These are phyloP conservation scores for Branchipolynoe longqiensis DNA, from an alignment of 2,888 invertebrate species.

Conservation along the genomic window DNA sequence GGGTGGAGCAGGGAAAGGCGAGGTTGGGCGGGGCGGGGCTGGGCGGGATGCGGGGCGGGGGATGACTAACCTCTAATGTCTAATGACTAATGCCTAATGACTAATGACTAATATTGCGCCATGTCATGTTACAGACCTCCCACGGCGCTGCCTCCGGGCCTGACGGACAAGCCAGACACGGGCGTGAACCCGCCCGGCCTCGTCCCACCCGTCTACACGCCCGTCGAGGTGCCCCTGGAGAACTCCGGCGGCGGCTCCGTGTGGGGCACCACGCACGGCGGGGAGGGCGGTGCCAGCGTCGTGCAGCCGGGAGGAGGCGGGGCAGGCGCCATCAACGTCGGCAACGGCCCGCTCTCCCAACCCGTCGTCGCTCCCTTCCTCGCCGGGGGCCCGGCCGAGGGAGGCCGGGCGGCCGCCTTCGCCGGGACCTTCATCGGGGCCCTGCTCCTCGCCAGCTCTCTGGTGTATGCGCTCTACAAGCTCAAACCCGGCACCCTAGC, in stretches of 20 bases:
- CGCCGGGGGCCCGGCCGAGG: slow-evolving; percentile 69
- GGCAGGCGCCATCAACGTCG: slow-evolving; percentile 62
- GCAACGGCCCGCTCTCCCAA: slow-evolving; percentile 64
- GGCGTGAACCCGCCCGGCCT: not conserved
- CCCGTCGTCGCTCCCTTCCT: slow-evolving; percentile 62
- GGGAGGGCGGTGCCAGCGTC: slow-evolving; percentile 69
- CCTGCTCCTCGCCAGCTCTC: slow-evolving; percentile 66
- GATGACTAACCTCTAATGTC: too few relatives aligned
- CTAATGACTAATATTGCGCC: too few relatives aligned
- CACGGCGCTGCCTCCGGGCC: not conserved
- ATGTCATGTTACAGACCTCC: not conserved
- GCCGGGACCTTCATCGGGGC: slow-evolving; percentile 69
- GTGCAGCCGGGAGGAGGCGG: slow-evolving; percentile 68
- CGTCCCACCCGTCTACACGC: not conserved
- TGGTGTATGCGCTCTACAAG: slow-evolving; percentile 70
- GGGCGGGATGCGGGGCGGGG: too few relatives aligned
- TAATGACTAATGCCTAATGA: too few relatives aligned
- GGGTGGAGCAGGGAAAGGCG: too few relatives aligned
- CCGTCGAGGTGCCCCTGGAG: slow-evolving; percentile 21
- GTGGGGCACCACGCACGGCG: slow-evolving; percentile 61
- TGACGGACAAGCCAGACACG: too few relatives aligned
- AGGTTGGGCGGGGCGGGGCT: too few relatives aligned
- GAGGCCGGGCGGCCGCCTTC: slow-evolving; percentile 71
- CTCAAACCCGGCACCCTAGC: slow-evolving; percentile 69
- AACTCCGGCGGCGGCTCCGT: slow-evolving; percentile 32